Evolutionary conservation across 2,797 vertebrate genomes (phyloP).

Genomic region (Serranus cabrilla): DNA sequence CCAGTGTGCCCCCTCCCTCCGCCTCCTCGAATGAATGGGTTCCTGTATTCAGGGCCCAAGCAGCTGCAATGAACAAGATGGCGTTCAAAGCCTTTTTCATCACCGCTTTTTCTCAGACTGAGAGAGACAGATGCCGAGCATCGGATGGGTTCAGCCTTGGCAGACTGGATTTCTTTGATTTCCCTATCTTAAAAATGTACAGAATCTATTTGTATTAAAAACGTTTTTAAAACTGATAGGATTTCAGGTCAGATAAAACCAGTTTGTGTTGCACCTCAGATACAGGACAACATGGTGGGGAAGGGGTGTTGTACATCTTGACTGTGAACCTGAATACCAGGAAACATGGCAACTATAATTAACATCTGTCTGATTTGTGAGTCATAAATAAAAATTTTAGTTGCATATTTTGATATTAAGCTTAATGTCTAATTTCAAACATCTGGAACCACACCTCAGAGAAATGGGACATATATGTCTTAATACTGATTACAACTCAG

Average conservation of each 20-base stretch:
- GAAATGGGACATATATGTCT: not conserved
- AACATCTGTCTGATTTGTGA: conserved; percentile 7
- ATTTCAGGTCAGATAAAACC: conserved; percentile 26
- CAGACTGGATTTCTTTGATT: conserved; percentile 55
- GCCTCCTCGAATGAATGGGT: conserved; percentile 90
- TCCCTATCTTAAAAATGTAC: conserved; percentile 17
- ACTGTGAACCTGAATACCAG: conserved; percentile 38
- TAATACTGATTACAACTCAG: not conserved
- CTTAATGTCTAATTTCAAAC: not conserved
- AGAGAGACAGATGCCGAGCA: conserved; percentile 77
- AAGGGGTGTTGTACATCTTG: conserved; percentile 50
- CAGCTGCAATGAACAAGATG: conserved; percentile 98
- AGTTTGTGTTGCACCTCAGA: conserved; percentile 41
- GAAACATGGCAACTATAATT: conserved; percentile 2
- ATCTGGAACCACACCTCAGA: conserved; percentile 18
- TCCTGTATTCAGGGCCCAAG: conserved; percentile 92
- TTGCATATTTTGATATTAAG: not conserved
- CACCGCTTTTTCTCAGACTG: conserved; percentile 76
- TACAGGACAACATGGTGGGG: conserved; percentile 74
- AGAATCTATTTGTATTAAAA: conserved; percentile 21
- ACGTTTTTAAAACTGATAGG: conserved; percentile 1
- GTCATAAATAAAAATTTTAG: not conserved
- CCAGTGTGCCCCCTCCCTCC: conserved; percentile 71
- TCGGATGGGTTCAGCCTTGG: conserved; percentile 68
- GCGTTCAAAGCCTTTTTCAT: conserved; percentile 91